Evolutionary conservation across 1,140 invertebrate genomes (phyloP).

Genomic region (Diorhabda sublineata): DNA sequence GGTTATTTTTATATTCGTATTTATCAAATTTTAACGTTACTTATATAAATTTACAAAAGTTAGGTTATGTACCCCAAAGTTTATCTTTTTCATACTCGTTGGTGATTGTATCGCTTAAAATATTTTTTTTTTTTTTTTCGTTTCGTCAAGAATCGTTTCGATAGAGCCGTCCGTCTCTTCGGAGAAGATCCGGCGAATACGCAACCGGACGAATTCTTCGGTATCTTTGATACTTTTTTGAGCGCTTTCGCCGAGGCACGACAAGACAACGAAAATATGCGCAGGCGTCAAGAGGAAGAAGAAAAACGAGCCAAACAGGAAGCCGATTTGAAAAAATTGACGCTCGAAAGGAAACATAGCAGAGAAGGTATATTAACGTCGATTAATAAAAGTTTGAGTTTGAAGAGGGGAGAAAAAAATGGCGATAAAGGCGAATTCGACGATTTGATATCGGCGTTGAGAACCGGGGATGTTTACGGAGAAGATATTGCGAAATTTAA

Average conservation of each 20-base stretch:
- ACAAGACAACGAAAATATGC: slow-evolving; percentile 83
- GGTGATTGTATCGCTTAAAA: neutral
- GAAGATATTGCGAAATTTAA: slow-evolving; percentile 94
- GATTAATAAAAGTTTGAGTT: slow-evolving; percentile 49
- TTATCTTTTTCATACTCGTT: no score
- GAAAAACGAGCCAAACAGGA: slow-evolving; percentile 86
- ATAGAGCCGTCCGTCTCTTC: slow-evolving; percentile 80
- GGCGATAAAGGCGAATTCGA: slow-evolving; percentile 89
- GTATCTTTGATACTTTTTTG: slow-evolving; percentile 88
- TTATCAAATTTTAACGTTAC: no score
- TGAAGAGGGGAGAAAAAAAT: slow-evolving; percentile 38
- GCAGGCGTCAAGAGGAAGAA: slow-evolving; percentile 83
- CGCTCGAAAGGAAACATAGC: slow-evolving; percentile 79
- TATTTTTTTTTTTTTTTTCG: slow-evolving; percentile 3
- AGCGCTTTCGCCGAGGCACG: slow-evolving; percentile 79
- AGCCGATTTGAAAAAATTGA: slow-evolving; percentile 82
- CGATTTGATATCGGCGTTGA: slow-evolving; percentile 90
- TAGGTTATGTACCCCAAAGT: no score
- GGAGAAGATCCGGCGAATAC: slow-evolving; percentile 83
- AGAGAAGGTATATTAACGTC: slow-evolving; percentile 56
- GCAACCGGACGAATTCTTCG: slow-evolving; percentile 95
- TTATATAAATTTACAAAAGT: no score
- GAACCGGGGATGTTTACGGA: slow-evolving; percentile 95
- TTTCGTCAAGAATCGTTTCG: slow-evolving; percentile 60
- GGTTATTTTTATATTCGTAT: slow-evolving; percentile 48